Base-by-base conservation (phyloP, 2,113 vertebrate species). In the Pollachius pollachius region DNA sequence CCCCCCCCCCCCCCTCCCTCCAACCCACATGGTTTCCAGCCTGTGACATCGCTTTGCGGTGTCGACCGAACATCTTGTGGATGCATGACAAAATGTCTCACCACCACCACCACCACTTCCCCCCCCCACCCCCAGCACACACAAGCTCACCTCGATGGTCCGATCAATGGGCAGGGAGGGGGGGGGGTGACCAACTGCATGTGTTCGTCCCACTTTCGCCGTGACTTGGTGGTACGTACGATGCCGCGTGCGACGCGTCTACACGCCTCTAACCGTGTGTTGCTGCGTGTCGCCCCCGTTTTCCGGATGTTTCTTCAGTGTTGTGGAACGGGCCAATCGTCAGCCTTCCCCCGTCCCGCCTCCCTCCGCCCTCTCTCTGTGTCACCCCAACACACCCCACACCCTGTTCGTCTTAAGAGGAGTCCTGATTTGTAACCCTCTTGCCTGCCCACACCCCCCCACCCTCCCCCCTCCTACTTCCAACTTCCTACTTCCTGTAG, bases 261-360 rank as follows among this genome's bases (percentile, higher is more conserved):
- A 34, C 6, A 34, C 30, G 6, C 1, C 30, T 5, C 30, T 34
- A 3, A 3, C 6, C n/a, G 1, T 84, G 88, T 87, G 89, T 89
- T 89, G 88, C 63, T 15, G 80, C 41, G 41, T 9, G 9, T 13
- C 77, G 75, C 72, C 67, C 59, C 68, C 84, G 81, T 84, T 75
- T 61, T 78, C 75, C 79, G 80, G 78, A 83, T 52, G 63, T 67
- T 69, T 64, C 73, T 70, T 62, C 73, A 54, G 82, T 80, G 48
- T 71, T 77, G 82, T 87, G 79, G 77, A 81, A 67, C 76, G 85
- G 81, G 75, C 77, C 75, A 80, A 79, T 78, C 78, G 80, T 82
- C 81, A 70, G 78, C 77, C 77, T 79, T 63, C 69, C 68, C 52
- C 52, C 6, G 68, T 70, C 48, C 30, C 19, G 62, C 15, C 16